Percentiles rank a stretch among this genome's conserved stretches.
Evolutionary conservation across 23 tunicate genomes (phyloP).

Genomic region (Diplosoma virens): DNA sequence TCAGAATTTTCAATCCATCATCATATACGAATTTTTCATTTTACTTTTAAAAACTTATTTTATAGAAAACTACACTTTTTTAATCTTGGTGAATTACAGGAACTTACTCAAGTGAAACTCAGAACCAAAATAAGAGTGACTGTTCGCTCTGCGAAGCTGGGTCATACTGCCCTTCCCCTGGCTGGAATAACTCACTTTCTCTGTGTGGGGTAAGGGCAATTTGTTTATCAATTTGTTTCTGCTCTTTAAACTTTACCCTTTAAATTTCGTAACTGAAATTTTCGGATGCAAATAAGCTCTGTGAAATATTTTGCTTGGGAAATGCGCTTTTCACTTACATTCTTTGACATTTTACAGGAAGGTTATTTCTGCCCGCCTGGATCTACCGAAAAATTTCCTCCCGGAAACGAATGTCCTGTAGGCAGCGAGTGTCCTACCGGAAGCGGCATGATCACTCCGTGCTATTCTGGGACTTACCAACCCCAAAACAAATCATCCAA

Average conservation of each 20-base stretch:
- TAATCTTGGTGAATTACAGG: no score
- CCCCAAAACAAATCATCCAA: conserved; percentile 37
- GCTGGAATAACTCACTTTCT: conserved; percentile 11
- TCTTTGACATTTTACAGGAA: conserved; percentile 29
- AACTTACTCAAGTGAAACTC: conserved; percentile 6
- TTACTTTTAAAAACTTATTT: no score
- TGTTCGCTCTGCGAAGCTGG: conserved; percentile 78
- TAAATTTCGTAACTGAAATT: background rate
- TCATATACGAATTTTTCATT: no score
- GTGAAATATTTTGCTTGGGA: background rate
- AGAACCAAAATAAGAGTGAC: conserved; percentile 24
- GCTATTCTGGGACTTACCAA: conserved; percentile 85
- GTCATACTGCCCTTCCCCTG: conserved; percentile 68
- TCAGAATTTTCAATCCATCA: no score
- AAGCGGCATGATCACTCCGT: conserved; percentile 42
- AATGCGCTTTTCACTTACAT: background rate
- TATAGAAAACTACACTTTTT: no score
- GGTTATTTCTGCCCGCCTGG: conserved; percentile 91
- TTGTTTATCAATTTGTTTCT: background rate
- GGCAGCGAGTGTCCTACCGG: conserved; percentile 83
- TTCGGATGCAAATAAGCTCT: background rate
- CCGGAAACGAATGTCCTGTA: conserved; percentile 67
- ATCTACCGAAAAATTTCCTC: conserved; percentile 62
- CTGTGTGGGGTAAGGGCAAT: conserved; percentile 53
- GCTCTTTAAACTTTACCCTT: background rate